Conservation (phyloP, 2,797 vertebrate genomes). For the Notolabrus celidotus region DNA sequence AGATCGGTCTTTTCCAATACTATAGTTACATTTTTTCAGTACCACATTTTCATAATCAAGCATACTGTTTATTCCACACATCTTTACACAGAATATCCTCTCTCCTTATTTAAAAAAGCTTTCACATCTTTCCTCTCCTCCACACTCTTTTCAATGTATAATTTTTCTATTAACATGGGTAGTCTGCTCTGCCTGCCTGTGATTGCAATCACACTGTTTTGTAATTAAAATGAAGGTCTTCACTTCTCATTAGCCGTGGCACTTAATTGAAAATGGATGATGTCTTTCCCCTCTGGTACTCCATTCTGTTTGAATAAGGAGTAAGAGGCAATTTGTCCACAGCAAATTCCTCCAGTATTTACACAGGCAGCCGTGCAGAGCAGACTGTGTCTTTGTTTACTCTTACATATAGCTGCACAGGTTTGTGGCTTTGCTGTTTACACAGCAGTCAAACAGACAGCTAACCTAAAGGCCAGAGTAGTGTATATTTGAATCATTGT, state of each 20-base stretch:
- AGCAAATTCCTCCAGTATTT: constrained; percentile 54
- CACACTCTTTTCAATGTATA: neutral
- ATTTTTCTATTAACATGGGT: constrained; percentile 30
- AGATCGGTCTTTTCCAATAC: too few relatives aligned
- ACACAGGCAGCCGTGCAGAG: constrained; percentile 47
- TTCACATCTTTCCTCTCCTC: neutral
- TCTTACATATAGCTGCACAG: constrained; percentile 4
- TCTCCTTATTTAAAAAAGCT: neutral
- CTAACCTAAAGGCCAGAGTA: constrained; percentile 3
- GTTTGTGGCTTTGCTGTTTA: constrained; percentile 39
- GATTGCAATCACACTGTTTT: constrained; percentile 26
- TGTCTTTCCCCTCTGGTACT: constrained; percentile 21
- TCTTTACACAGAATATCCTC: neutral
- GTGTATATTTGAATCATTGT: neutral
- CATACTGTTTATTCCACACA: neutral
- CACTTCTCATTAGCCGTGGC: constrained; percentile 27
- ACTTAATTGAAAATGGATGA: constrained; percentile 53
- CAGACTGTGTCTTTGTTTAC: constrained; percentile 46
- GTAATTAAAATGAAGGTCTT: constrained; percentile 46
- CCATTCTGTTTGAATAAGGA: constrained; percentile 42
- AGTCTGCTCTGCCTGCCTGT: neutral
- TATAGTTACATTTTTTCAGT: too few relatives aligned
- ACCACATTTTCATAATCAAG: too few relatives aligned
- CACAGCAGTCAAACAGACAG: constrained; percentile 32
- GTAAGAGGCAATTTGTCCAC: constrained; percentile 43